phyloP scores from a whole-genome alignment of 2,888 invertebrate genomes.

The Palloptera scutellata region DNA sequence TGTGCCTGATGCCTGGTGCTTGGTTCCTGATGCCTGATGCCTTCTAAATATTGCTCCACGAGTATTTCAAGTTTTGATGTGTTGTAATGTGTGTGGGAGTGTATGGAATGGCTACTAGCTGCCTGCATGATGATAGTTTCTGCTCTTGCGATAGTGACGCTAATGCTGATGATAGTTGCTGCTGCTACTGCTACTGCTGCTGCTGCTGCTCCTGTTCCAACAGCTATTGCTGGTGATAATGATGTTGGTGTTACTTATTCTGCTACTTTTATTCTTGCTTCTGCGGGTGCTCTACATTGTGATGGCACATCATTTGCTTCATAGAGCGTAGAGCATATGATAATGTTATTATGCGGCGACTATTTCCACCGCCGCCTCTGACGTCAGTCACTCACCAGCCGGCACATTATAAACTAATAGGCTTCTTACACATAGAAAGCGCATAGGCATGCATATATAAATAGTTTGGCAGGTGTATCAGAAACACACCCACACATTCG shows the following conservation, averaged over 20 bases:
- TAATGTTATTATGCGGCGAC: constrained; percentile 30
- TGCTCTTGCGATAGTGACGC: too few relatives aligned
- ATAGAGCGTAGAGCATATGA: constrained; percentile 24
- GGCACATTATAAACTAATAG: too few relatives aligned
- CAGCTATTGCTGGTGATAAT: constrained; percentile 7
- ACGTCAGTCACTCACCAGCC: too few relatives aligned
- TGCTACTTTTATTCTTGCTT: background rate
- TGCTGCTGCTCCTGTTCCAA: too few relatives aligned
- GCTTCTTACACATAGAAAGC: too few relatives aligned
- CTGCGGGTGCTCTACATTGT: background rate
- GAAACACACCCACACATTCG: background rate
- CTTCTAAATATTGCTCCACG: too few relatives aligned
- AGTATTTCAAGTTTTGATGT: too few relatives aligned
- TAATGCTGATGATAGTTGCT: too few relatives aligned
- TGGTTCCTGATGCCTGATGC: too few relatives aligned
- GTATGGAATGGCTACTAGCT: too few relatives aligned
- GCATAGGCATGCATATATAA: background rate
- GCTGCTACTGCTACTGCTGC: background rate
- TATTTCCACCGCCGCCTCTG: constrained; percentile 14
- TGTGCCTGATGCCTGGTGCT: constrained; percentile 20
- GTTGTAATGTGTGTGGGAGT: too few relatives aligned
- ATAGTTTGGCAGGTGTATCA: constrained; percentile 14
- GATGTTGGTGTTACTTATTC: constrained; percentile 23
- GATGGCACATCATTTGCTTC: constrained; percentile 29
- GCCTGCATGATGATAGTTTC: too few relatives aligned